phyloP scores from a whole-genome alignment of 2,797 vertebrate species.

The Paramormyrops hopkinsi region DNA sequence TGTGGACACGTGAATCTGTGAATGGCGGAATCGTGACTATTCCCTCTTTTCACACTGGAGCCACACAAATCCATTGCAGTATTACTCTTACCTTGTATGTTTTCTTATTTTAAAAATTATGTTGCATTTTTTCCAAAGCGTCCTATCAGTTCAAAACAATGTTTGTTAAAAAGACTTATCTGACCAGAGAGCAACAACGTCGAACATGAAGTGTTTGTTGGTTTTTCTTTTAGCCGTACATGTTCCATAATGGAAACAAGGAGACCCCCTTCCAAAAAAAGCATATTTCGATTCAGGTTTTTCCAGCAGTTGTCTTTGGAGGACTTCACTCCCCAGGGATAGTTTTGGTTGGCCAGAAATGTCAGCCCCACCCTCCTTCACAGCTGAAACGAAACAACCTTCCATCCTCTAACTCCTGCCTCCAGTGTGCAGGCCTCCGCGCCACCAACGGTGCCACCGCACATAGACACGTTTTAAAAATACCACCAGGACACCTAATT shows the following conservation, averaged over 20 bases:
- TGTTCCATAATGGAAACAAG: conserved; percentile 6
- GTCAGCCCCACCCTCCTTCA: conserved; percentile 11
- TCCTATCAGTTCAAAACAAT: neutral
- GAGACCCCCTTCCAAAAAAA: neutral
- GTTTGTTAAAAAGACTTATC: neutral
- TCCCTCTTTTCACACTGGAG: neutral
- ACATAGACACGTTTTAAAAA: conserved; percentile 25
- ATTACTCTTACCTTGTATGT: neutral
- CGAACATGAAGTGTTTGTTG: neutral
- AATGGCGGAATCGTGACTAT: neutral
- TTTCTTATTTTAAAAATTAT: neutral
- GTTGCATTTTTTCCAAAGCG: neutral
- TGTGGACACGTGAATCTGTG: neutral
- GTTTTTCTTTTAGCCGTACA: neutral
- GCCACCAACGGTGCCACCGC: conserved; percentile 16
- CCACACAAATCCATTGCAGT: neutral
- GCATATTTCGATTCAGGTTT: neutral
- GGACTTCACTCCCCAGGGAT: conserved; percentile 5
- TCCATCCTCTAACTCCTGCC: conserved; percentile 22
- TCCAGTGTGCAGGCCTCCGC: conserved; percentile 15
- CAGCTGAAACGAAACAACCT: conserved; percentile 9
- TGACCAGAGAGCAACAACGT: neutral
- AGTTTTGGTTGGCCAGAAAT: conserved; percentile 15
- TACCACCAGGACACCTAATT: conserved; percentile 34
- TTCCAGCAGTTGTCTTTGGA: conserved; percentile 23